Conservation (phyloP, 2,113 vertebrate genomes). For the Entomyzon cyanotis region DNA sequence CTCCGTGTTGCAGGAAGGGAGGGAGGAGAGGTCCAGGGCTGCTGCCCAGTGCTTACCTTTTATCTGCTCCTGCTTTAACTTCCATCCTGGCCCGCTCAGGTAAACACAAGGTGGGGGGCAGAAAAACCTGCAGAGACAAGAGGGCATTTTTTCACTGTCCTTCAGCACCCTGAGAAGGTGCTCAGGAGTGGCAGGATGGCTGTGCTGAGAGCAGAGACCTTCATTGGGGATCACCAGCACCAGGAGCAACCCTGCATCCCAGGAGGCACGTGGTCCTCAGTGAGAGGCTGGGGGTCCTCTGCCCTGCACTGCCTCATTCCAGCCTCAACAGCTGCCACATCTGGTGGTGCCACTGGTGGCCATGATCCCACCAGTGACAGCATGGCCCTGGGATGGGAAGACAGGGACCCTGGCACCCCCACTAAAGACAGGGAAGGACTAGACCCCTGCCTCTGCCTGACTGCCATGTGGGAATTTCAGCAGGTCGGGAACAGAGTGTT, state of each 20-base stretch:
- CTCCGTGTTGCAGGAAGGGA: rapidly evolving
- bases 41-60: slow-evolving; percentile 73
- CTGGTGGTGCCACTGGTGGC: background rate
- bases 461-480: background rate
- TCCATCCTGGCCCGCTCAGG: slow-evolving; percentile 88
- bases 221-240: rapidly evolving
- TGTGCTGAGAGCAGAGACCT: background rate
- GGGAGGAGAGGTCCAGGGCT: background rate
- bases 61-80: slow-evolving; percentile 81
- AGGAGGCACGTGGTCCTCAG: rapidly evolving
- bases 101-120: slow-evolving; percentile 95
- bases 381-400: background rate
- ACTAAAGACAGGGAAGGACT: background rate
- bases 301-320: background rate
- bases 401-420: background rate
- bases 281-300: background rate
- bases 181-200: rapidly evolving
- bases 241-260: rapidly evolving
- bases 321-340: background rate
- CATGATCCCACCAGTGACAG: background rate
- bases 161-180: background rate
- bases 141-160: background rate
- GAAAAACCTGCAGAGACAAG: slow-evolving; percentile 84
- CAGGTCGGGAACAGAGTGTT: slow-evolving; percentile 44
- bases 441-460: background rate